These are phyloP conservation scores for Pachyseris speciosa DNA, from an alignment of 64 coral and sea anemone species.

Conservation along the genomic window DNA sequence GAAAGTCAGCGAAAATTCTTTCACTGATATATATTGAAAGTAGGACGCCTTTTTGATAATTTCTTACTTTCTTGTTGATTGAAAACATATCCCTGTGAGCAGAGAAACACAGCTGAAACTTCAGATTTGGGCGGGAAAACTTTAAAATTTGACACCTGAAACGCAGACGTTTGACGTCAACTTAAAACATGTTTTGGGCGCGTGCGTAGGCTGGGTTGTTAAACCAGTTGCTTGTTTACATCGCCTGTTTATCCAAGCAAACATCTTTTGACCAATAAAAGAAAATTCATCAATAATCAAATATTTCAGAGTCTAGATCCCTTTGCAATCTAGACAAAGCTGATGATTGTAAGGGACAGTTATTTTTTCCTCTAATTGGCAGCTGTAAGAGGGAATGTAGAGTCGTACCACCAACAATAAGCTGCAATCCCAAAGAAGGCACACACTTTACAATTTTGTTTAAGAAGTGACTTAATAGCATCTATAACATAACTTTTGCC, in stretches of 20 bases:
- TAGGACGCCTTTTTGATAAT: no score
- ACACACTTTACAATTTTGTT: conserved; percentile 26
- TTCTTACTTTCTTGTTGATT: no score
- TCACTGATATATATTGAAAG: no score
- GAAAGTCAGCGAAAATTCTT: no score
- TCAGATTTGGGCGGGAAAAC: no score
- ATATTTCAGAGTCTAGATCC: conserved; percentile 36
- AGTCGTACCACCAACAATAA: conserved; percentile 62
- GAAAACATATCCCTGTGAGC: no score
- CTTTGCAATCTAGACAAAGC: conserved; percentile 40
- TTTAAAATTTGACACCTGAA: no score
- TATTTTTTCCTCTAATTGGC: conserved; percentile 45
- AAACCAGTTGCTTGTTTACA: conserved; percentile 58
- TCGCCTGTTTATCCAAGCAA: conserved; percentile 36
- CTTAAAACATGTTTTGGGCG: no score
- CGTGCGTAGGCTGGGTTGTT: neutral
- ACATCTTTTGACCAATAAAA: conserved; percentile 54
- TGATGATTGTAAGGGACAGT: conserved; percentile 23
- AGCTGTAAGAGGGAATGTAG: conserved; percentile 71
- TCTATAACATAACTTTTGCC: conserved; percentile 58
- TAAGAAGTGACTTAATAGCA: neutral
- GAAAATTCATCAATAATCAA: conserved; percentile 80
- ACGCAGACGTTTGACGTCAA: no score
- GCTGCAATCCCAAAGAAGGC: conserved; percentile 35
- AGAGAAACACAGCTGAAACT: no score